phyloP scores from a whole-genome alignment of 1,140 invertebrate species.

The Drosophila burlai region DNA sequence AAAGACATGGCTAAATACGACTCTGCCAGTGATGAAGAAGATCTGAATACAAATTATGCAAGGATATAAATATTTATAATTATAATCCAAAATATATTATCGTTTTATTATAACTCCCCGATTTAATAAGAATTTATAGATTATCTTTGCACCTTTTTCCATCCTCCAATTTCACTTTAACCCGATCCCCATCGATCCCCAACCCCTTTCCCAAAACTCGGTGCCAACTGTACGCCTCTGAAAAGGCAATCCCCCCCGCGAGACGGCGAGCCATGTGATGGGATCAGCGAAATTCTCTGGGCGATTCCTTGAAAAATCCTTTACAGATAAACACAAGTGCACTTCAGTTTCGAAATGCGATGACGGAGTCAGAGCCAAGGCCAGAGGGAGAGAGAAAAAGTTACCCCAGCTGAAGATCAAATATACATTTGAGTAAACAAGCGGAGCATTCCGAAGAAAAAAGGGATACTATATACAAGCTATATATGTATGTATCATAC shows the following conservation, averaged over 20 bases:
- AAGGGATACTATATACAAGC: conserved; percentile 59
- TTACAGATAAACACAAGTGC: conserved; percentile 60
- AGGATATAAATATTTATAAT: too few species aligned
- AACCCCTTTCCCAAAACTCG: conserved; percentile 3
- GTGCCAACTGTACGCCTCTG: conserved; percentile 23
- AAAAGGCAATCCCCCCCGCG: conserved; percentile 9
- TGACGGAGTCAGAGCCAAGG: conserved; percentile 6
- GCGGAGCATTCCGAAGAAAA: conserved; percentile 71
- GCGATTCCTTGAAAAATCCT: conserved; percentile 76
- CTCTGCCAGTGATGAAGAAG: too few species aligned
- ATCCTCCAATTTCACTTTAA: not conserved
- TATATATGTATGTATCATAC: conserved; percentile 4
- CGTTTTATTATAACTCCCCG: too few species aligned
- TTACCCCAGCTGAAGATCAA: conserved; percentile 62
- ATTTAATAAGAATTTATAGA: too few species aligned
- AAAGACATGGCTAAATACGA: too few species aligned
- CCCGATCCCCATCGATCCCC: not conserved
- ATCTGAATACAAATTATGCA: too few species aligned
- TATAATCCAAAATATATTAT: too few species aligned
- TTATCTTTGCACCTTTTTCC: too few species aligned
- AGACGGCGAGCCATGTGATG: conserved; percentile 5
- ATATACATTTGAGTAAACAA: conserved; percentile 81
- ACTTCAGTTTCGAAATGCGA: conserved; percentile 14
- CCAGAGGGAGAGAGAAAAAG: conserved; percentile 29
- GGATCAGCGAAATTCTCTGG: conserved; percentile 42